Evolutionary conservation across 1,140 invertebrate genomes (phyloP).

Genomic region (Protaetia brevitarsis): DNA sequence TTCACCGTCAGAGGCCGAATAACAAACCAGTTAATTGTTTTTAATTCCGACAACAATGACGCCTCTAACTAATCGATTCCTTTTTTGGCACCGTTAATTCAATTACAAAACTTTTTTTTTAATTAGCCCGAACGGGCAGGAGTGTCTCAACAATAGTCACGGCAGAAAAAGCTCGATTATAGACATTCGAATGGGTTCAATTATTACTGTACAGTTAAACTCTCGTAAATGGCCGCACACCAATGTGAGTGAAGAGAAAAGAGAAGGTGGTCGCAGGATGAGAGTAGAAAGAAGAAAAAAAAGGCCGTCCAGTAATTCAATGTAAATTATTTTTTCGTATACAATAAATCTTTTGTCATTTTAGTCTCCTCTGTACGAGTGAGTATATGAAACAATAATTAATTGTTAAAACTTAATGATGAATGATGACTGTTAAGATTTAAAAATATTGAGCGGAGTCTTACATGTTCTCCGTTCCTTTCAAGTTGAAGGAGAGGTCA

Average conservation of each 20-base stretch:
- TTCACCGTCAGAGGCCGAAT: background rate
- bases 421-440: slow-evolving; percentile 36
- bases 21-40: slow-evolving; percentile 8
- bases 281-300: background rate
- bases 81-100: slow-evolving; percentile 13
- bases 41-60: slow-evolving; percentile 9
- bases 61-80: slow-evolving; percentile 2
- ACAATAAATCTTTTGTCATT: slow-evolving; percentile 32
- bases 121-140: background rate
- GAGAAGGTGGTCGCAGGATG: background rate
- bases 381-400: slow-evolving; percentile 31
- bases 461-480: background rate
- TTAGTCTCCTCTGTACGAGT: slow-evolving; percentile 17
- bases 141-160: slow-evolving; percentile 1
- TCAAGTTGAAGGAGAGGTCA: slow-evolving; percentile 25
- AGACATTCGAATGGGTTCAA: slow-evolving; percentile 2
- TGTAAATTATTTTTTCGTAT: slow-evolving; percentile 25
- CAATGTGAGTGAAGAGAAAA: background rate
- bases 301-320: slow-evolving; percentile 25
- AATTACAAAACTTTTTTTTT: slow-evolving; percentile 5
- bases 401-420: slow-evolving; percentile 37
- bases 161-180: background rate
- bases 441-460: background rate
- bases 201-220: slow-evolving; percentile 14
- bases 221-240: slow-evolving; percentile 1